Evolutionary conservation across 2,888 invertebrate genomes (phyloP), one percentile per base, ranked within the genome.

Genomic region (Trissolcus brochymenae): DNA sequence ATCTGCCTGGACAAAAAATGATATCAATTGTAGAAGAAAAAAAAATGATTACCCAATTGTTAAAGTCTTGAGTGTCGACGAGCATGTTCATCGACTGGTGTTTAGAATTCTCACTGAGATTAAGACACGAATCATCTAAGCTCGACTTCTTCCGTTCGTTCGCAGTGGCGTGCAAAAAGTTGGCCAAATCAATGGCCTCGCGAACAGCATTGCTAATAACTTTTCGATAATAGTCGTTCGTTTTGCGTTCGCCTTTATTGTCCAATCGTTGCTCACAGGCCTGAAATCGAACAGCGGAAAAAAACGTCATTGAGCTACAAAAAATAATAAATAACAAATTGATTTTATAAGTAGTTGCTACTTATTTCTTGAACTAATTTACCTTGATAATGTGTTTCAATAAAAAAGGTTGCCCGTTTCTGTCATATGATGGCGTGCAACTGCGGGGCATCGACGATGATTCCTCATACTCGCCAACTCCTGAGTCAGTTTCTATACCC

Each of bases 171-270:
- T 96, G 95, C 82, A 98, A 92, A 92, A 98, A 98, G 78, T 95
- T 94, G 68, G 95, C 93, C 84, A 98, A 92, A 90, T 98, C 98
- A 78, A 96, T 90, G 66, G 96, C 95, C 90, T 98, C 98, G 17
- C 96, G 94, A 76, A 97, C 96, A 82, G 98, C 92, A 72, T 97
- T 98, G 76, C 97, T 92, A 88, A 97, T 96, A 65, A 98, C 97
- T 74, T 97, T 97, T 86, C 94, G 94, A 91, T 97, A 98, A 90
- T 96, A 96, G 57, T 92, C 91, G 81, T 94, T 94, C 0, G 94
- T 94, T 78, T 92, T 91, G 79, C 91, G 89, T 19, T 83, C 83
- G 29, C 84, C 87, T 67, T 90, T 90, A 17, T 57, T 57, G 9
- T 51, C 55, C 67, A 91, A 88, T 83, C 91, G 91, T 81, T 90